phyloP scores from a whole-genome alignment of 2,888 invertebrate species.

The Monochamus alternatus region DNA sequence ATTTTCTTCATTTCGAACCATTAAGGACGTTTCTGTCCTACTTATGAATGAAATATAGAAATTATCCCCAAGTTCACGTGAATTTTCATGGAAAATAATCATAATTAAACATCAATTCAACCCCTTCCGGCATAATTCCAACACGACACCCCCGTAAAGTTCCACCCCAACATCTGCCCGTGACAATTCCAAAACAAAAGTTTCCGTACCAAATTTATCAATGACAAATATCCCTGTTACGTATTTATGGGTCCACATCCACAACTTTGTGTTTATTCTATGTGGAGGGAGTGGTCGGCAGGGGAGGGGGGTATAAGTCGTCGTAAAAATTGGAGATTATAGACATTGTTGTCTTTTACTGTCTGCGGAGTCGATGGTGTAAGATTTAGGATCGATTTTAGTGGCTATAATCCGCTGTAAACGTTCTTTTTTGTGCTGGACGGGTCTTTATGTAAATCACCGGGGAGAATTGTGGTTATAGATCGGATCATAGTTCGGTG shows the following conservation, averaged over 20 bases:
- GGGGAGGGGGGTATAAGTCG: neutral
- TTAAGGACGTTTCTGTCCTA: too few species aligned
- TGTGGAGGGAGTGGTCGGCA: neutral
- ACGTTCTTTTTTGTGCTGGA: neutral
- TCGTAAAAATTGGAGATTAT: constrained; percentile 11
- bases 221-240: neutral
- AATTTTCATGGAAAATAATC: too few species aligned
- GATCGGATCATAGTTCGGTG: too few species aligned
- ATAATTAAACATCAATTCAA: too few species aligned
- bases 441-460: too few species aligned
- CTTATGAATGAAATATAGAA: too few species aligned
- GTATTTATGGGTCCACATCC: neutral
- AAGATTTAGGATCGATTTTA: constrained; percentile 1
- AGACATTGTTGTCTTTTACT: constrained; percentile 8
- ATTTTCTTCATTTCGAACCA: too few species aligned
- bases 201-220: neutral
- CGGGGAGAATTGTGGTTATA: too few species aligned
- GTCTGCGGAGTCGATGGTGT: neutral
- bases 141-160: too few species aligned
- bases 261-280: constrained; percentile 8
- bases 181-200: neutral
- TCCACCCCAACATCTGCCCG: too few species aligned
- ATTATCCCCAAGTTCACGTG: too few species aligned
- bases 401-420: neutral
- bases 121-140: too few species aligned